These are phyloP conservation scores for Eupeodes luniger DNA, from an alignment of 2,888 invertebrate genomes.

Conservation along the genomic window DNA sequence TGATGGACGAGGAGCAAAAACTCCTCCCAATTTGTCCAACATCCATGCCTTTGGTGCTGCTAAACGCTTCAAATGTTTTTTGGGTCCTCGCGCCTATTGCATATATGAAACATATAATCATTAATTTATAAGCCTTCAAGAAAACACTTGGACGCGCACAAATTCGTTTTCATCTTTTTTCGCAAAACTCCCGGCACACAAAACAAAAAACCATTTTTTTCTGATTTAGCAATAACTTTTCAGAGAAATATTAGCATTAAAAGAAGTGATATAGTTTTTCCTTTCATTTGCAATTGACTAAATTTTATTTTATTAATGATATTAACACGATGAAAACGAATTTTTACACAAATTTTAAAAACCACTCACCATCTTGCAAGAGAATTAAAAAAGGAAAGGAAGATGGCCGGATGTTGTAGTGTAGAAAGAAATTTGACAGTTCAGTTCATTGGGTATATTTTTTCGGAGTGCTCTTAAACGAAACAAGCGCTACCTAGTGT, in stretches of 20 bases:
- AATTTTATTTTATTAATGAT: slow-evolving; percentile 56
- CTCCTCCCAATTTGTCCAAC: slow-evolving; percentile 99
- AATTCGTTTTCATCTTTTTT: slow-evolving; percentile 46
- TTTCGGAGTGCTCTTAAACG: slow-evolving; percentile 18
- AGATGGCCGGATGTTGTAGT: slow-evolving; percentile 79
- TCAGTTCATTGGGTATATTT: slow-evolving; percentile 46
- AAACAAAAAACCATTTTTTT: background rate
- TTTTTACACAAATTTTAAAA: slow-evolving; percentile 77
- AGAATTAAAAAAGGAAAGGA: slow-evolving; percentile 82
- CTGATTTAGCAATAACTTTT: background rate
- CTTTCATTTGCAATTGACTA: slow-evolving; percentile 40
- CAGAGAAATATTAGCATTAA: slow-evolving; percentile 14
- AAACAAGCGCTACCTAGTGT: slow-evolving; percentile 28
- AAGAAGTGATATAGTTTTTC: background rate
- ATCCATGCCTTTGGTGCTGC: slow-evolving; percentile 99
- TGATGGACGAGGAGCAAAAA: slow-evolving; percentile 98
- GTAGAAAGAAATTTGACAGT: slow-evolving; percentile 59
- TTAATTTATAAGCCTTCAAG: background rate
- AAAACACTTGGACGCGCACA: background rate
- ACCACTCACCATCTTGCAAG: slow-evolving; percentile 84
- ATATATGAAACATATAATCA: slow-evolving; percentile 1
- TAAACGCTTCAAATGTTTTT: slow-evolving; percentile 99
- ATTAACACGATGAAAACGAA: slow-evolving; percentile 79
- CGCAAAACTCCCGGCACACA: slow-evolving; percentile 34
- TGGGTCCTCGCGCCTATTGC: slow-evolving; percentile 97